Evolutionary conservation across 1,140 invertebrate species (phyloP).

Genomic region (Holotrichia oblita): DNA sequence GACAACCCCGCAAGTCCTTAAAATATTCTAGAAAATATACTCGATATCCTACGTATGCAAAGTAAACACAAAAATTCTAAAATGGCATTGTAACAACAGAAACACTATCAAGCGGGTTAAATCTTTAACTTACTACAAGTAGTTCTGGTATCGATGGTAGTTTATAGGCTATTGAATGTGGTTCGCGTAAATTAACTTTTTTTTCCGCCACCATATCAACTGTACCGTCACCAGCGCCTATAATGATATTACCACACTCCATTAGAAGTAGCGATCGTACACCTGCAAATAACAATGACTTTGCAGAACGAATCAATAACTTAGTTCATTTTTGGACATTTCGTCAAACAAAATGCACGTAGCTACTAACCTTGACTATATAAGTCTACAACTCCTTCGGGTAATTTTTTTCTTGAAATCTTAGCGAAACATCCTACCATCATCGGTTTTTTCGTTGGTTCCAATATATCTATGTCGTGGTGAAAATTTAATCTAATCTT

Average conservation of each 20-base stretch:
- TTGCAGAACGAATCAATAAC: not conserved
- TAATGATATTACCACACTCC: constrained; percentile 69
- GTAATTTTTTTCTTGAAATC: constrained; percentile 61
- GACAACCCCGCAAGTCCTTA: too few relatives aligned
- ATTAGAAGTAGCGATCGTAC: constrained; percentile 74
- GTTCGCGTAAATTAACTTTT: constrained; percentile 40
- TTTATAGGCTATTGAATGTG: constrained; percentile 50
- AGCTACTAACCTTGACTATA: constrained; percentile 56
- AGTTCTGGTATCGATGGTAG: constrained; percentile 58
- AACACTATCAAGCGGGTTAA: constrained; percentile 59
- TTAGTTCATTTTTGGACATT: not conserved
- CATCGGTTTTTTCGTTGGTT: constrained; percentile 65
- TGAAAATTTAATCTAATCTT: constrained; percentile 75
- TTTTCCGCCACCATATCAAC: constrained; percentile 74
- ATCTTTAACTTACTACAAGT: constrained; percentile 45
- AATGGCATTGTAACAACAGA: too few relatives aligned
- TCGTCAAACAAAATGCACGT: too few relatives aligned
- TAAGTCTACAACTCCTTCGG: constrained; percentile 60
- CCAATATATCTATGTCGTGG: constrained; percentile 64
- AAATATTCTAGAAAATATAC: too few relatives aligned
- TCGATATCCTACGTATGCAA: too few relatives aligned
- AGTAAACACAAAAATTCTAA: too few relatives aligned
- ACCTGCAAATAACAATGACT: constrained; percentile 62
- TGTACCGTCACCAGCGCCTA: constrained; percentile 85
- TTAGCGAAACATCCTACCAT: constrained; percentile 78